Base-by-base conservation (phyloP, 2,797 vertebrate genomes). In the Gymnothorax reevesii region DNA sequence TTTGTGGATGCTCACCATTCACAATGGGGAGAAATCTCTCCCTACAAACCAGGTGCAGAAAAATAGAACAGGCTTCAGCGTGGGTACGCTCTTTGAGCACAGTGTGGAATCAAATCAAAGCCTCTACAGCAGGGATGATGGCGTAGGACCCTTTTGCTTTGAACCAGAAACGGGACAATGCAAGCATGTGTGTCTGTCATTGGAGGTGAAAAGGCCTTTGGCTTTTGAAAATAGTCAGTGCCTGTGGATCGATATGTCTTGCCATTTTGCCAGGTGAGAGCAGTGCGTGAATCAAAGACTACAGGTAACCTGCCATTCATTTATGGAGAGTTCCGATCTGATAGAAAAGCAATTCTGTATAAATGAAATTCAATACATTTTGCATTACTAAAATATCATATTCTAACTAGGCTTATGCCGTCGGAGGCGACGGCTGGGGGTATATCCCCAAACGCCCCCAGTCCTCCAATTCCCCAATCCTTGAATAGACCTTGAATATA, bases 201-300 rank as follows among this genome's bases (percentile, higher is more conserved):
- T 80, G 6, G 1, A n/a, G 49, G 49, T 33, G 77, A 54, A 8
- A 8, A 42, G 77, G 49, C n/a, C 77, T 55, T 22, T 22, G 77
- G 49, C 52, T 55, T 80, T n/a, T 55, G 52, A 55, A 80, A 55
- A 33, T 55, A 55, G 52, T 3, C 52, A 9, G 49, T 20, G 15
- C 77, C 77, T 15, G 7, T 20, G 52, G 77, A n/a, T 80, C 77
- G 77, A 80, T 80, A 52, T 9, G 15, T 80, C 77, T 55, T 80
- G 77, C 77, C 77, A 55, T 80, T 80, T 80, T n/a, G 22, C 60
- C 60, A 55, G 20, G 49, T 8, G 77, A 80, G 77, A 80, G 77
- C 17, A 7, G 9, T 22, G 52, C 77, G 1, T 7, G 52, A 49
- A 55, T 80, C 77, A 80, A 80, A 80, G 77, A 49, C 22, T 17